phyloP scores from a whole-genome alignment of 2,888 invertebrate species.

The Platycnemis pennipes region DNA sequence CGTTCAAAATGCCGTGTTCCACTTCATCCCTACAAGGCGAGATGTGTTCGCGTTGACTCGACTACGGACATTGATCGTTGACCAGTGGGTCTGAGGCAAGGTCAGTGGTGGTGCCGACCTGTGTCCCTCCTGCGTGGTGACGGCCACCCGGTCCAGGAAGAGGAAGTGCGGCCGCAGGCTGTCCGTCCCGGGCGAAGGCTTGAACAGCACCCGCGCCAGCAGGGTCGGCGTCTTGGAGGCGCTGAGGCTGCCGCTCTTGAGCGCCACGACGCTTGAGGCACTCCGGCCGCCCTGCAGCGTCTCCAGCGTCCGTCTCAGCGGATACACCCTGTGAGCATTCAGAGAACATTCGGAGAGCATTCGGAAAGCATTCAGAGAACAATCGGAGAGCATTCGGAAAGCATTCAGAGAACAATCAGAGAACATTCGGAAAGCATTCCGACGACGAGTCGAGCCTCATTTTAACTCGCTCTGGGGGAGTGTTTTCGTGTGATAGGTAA shows the following conservation, averaged over 20 bases:
- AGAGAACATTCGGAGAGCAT: too few species aligned
- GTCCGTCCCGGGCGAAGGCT: constrained; percentile 72
- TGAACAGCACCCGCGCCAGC: constrained; percentile 76
- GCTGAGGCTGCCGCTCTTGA: constrained; percentile 76
- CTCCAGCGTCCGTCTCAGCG: constrained; percentile 75
- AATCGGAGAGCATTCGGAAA: too few species aligned
- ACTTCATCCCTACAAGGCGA: too few species aligned
- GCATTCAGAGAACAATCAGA: too few species aligned
- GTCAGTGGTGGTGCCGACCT: constrained; percentile 75
- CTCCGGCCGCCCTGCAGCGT: constrained; percentile 76
- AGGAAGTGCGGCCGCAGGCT: constrained; percentile 69
- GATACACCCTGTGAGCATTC: constrained; percentile 47
- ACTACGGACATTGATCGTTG: too few species aligned
- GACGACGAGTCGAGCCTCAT: too few species aligned
- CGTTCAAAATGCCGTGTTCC: too few species aligned
- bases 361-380: too few species aligned
- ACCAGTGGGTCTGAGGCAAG: not conserved
- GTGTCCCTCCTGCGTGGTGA: constrained; percentile 78
- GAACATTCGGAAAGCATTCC: too few species aligned
- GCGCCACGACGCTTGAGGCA: constrained; percentile 78
- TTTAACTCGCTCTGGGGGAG: too few species aligned
- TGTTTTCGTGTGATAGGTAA: too few species aligned
- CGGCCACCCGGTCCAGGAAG: constrained; percentile 76
- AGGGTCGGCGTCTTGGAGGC: constrained; percentile 75
- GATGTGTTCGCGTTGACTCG: too few species aligned